Conservation (phyloP, 2,888 invertebrate genomes). For the Microchrysa polita region DNA sequence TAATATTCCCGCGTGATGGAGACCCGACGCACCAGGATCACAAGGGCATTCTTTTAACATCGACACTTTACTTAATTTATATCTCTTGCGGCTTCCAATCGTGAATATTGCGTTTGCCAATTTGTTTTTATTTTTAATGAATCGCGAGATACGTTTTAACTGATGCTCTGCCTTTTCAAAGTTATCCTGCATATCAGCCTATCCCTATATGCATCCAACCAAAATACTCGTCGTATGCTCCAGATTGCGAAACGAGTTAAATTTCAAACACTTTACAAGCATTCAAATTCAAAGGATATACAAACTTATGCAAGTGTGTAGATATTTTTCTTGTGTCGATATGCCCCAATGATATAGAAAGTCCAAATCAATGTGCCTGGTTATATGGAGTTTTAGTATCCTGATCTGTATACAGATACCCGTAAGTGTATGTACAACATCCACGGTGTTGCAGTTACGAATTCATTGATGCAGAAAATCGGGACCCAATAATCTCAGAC, state of each 20-base stretch:
- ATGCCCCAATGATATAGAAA: slow-evolving; percentile 35
- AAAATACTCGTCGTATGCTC: background rate
- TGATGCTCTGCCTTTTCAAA: background rate
- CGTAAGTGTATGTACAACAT: slow-evolving; percentile 18
- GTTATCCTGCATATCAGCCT: slow-evolving; percentile 13
- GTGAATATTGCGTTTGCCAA: slow-evolving; percentile 36
- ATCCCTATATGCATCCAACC: background rate
- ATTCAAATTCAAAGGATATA: background rate
- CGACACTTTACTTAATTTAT: slow-evolving; percentile 50
- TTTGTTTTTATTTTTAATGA: slow-evolving; percentile 44
- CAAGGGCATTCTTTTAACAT: slow-evolving; percentile 50
- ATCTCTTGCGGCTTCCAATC: slow-evolving; percentile 43
- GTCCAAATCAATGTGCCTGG: background rate
- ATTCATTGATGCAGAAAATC: slow-evolving; percentile 44
- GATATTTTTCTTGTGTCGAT: slow-evolving; percentile 11
- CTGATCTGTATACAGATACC: background rate
- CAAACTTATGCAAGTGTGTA: slow-evolving; percentile 11
- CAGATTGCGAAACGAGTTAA: background rate
- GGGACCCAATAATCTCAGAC: slow-evolving; percentile 22
- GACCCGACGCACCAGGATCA: slow-evolving; percentile 41
- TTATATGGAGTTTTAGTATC: background rate
- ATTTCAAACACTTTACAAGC: background rate
- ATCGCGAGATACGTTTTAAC: slow-evolving; percentile 16
- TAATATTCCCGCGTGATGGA: background rate
- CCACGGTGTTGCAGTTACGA: slow-evolving; percentile 5